A percentile compares a stretch with the other conserved stretches of the same genome.
These are phyloP conservation scores for Thomomys bottae DNA, from an alignment of 2,113 vertebrate species.

Conservation along the genomic window DNA sequence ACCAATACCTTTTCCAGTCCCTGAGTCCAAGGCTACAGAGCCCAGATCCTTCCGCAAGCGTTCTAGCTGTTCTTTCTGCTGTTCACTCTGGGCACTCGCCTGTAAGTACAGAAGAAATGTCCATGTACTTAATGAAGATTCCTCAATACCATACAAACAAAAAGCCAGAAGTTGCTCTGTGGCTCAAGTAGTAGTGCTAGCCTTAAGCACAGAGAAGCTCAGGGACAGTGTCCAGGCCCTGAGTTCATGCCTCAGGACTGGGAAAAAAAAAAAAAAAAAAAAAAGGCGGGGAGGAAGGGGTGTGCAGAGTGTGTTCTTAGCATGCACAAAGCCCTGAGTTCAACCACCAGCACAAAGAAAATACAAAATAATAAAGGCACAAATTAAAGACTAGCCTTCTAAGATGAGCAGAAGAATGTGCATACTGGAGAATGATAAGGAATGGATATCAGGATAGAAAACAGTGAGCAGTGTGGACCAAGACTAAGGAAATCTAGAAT, in stretches of 20 bases:
- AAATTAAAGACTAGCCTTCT: not conserved
- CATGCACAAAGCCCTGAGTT: not conserved
- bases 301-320: not conserved
- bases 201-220: no score
- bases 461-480: not conserved
- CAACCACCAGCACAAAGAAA: not conserved
- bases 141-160: no score
- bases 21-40: slow-evolving; percentile 85
- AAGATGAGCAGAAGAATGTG: not conserved
- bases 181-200: no score
- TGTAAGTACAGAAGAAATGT: slow-evolving; percentile 71
- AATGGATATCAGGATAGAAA: not conserved
- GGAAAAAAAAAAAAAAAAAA: no score
- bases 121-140: slow-evolving; percentile 5
- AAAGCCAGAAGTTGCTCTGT: no score
- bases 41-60: slow-evolving; percentile 92
- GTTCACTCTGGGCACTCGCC: slow-evolving; percentile 88
- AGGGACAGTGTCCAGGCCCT: no score
- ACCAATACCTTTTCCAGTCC: slow-evolving; percentile 83
- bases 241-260: no score
- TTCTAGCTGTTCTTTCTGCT: slow-evolving; percentile 93
- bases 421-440: not conserved
- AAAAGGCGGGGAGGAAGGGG: no score
- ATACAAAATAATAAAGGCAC: not conserved
- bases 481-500: not conserved